Conservation (phyloP, 2,797 vertebrate genomes). For the Darevskia nairensis region DNA sequence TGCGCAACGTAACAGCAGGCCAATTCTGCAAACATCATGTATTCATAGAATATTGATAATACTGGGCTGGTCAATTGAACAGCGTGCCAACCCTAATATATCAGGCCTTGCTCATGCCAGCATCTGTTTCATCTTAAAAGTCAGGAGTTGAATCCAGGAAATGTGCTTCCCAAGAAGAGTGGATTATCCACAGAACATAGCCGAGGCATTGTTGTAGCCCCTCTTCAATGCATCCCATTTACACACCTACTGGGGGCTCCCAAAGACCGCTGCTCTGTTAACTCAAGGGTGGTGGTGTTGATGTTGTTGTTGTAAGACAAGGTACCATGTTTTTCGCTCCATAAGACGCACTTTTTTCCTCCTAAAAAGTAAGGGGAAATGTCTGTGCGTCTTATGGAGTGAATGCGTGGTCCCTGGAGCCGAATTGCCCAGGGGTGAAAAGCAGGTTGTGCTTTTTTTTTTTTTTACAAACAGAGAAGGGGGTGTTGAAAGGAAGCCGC, state of each 20-base stretch:
- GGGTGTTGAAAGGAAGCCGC: no score
- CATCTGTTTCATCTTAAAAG: not conserved
- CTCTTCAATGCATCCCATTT: not conserved
- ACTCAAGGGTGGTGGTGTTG: not conserved
- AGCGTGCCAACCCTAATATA: not conserved
- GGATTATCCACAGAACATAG: not conserved
- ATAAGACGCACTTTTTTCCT: no score
- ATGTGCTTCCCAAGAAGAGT: not conserved
- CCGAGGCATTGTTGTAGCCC: not conserved
- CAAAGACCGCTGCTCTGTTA: not conserved
- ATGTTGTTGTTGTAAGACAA: not conserved
- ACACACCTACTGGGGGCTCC: not conserved
- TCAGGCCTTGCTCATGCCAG: not conserved
- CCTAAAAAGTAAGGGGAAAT: no score
- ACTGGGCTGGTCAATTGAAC: not conserved
- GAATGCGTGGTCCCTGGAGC: no score
- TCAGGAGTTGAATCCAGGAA: not conserved
- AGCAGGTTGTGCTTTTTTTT: no score
- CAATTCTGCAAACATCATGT: not conserved
- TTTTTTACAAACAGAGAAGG: no score
- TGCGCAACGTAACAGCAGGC: not conserved
- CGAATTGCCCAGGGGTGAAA: no score
- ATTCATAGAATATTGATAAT: not conserved
- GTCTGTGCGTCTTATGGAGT: no score
- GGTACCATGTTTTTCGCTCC: no score